Percentiles rank a stretch among this genome's conserved stretches.
Evolutionary conservation across 2,113 vertebrate genomes (phyloP).

Genomic region (Pachypanchax playfairii): DNA sequence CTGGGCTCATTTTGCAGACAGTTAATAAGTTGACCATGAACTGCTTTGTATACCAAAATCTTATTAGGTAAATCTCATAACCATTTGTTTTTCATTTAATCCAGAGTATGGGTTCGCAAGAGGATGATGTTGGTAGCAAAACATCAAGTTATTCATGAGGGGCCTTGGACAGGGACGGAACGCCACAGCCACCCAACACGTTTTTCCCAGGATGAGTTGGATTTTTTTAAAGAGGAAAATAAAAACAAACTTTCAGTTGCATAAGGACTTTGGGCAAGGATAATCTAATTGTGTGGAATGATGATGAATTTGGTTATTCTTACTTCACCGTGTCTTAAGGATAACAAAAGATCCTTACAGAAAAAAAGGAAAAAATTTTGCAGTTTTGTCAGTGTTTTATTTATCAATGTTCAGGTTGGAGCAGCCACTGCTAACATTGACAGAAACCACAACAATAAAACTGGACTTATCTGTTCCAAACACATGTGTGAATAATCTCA

Average conservation of each 20-base stretch:
- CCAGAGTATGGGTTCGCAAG: conserved; percentile 98
- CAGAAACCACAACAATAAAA: conserved; percentile 80
- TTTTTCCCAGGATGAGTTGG: conserved; percentile 73
- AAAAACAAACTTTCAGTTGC: conserved; percentile 68
- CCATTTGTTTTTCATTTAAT: not conserved
- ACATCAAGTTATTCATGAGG: conserved; percentile 98
- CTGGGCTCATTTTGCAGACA: no score
- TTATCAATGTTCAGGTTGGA: conserved; percentile 83
- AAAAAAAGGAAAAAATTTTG: conserved; percentile 54
- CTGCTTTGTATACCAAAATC: no score
- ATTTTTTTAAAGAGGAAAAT: conserved; percentile 73
- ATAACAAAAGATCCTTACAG: conserved; percentile 68
- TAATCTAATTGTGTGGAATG: conserved; percentile 78
- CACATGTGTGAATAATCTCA: conserved; percentile 72
- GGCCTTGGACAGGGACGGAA: conserved; percentile 57
- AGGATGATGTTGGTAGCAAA: conserved; percentile 99
- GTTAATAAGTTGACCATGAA: no score
- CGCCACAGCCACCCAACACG: conserved; percentile 57
- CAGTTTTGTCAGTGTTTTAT: conserved; percentile 84
- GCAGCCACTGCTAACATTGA: conserved; percentile 78
- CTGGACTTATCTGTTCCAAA: conserved; percentile 81
- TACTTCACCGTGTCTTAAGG: conserved; percentile 75
- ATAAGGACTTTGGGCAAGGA: conserved; percentile 81
- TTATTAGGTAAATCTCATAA: not conserved
- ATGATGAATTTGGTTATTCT: conserved; percentile 75